Base-by-base conservation (phyloP, 2,113 vertebrate species). In the Micronisus gabar region DNA sequence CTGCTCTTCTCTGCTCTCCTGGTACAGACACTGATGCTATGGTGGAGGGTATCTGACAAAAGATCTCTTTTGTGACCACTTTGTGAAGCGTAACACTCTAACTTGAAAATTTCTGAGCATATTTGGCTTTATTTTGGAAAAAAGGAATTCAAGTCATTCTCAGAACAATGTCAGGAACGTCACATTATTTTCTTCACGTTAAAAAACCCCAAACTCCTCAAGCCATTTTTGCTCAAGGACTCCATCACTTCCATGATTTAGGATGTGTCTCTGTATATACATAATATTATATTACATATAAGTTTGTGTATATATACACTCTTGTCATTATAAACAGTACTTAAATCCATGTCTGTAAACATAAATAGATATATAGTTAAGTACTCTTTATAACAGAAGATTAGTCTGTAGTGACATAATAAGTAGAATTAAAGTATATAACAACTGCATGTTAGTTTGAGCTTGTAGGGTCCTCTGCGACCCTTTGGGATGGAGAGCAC, bases 281-380 rank as follows among this genome's bases (percentile, higher is more conserved):
- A 84, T 43, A 86, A 68, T 66, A 67, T 80, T 72, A 67, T 92
- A 80, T 89, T 90, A 47, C 68, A 68, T 81, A 79, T 74, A 79
- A 56, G 68, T 65, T 79, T 92, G 76, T 92, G 73, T 91, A 65
- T 93, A 93, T 86, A 84, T 84, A 94, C 70, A 61, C 68, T 79
- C 84, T 94, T 81, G 89, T 72, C 25, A 79, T 79, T 94, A 95
- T 95, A 96, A 97, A 97, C 88, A 97, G 47, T 67, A 95, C 94
- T 97, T 97, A 97, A 95, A 91, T 81, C 82, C 67, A 78, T 14
- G 18, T 74, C 71, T 0, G 2, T 95, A 97, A 96, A 95, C 86
- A 97, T 92, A 93, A 97, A 96, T 86, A 95, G 79, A 88, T 88
- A 75, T 36, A 74, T 55, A 79, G 68, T 88, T 95, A 97, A 97